These are phyloP conservation scores for Eumerus sabulonum DNA, from an alignment of 2,888 invertebrate species.

Conservation along the genomic window DNA sequence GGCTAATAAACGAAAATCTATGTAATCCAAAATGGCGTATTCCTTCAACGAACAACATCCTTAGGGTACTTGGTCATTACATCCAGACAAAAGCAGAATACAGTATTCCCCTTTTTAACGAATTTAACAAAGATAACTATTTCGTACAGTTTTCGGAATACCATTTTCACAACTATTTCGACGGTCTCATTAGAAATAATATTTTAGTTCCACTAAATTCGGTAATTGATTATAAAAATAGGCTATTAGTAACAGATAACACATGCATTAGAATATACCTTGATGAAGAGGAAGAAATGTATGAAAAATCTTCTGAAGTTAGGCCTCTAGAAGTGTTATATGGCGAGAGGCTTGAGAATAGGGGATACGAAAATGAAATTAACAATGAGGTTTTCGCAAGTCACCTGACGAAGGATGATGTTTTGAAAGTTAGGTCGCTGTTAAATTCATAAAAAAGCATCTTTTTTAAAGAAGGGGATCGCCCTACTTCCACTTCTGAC, in stretches of 20 bases:
- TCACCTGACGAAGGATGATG: not conserved
- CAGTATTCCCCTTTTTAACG: too few relatives aligned
- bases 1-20: not conserved
- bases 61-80: not conserved
- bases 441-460: not conserved
- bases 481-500: not conserved
- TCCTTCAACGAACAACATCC: not conserved
- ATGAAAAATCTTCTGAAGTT: not conserved
- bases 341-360: too few relatives aligned
- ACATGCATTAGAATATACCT: not conserved
- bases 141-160: constrained; percentile 6
- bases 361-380: not conserved
- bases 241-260: not conserved
- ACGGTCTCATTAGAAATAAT: not conserved
- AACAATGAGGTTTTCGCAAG: not conserved
- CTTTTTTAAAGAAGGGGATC: not conserved
- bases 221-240: not conserved
- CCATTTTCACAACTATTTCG: not conserved
- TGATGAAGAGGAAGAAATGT: not conserved
- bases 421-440: not conserved
- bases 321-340: not conserved
- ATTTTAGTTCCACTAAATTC: not conserved
- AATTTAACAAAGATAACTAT: constrained; percentile 7
- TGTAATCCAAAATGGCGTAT: not conserved
- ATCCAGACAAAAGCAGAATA: not conserved